Percentiles rank a stretch among this genome's conserved stretches.
Conservation (phyloP, 1,140 invertebrate species). For the Nephila pilipes region DNA sequence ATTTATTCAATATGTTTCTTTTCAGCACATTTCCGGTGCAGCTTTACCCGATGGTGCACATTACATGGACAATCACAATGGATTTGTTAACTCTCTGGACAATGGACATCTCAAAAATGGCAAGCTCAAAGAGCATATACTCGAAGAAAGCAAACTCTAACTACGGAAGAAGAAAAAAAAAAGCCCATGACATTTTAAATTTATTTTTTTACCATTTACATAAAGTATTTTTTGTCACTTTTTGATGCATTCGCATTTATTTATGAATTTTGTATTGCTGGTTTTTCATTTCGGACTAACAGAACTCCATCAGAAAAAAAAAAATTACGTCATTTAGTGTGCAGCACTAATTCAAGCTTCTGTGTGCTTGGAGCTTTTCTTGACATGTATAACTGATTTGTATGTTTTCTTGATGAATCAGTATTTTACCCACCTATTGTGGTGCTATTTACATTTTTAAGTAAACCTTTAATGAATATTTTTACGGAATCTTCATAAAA, state of each 20-base stretch:
- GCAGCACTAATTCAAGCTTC: not conserved
- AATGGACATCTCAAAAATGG: not conserved
- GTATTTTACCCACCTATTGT: not conserved
- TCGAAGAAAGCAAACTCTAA: slow-evolving; percentile 65
- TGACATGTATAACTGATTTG: not conserved
- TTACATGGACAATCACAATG: slow-evolving; percentile 10
- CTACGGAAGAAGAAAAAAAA: not conserved
- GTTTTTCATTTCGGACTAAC: not conserved
- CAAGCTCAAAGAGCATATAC: slow-evolving; percentile 18
- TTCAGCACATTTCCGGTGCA: not conserved
- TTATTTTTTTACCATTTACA: not conserved
- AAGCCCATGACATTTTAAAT: not conserved
- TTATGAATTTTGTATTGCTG: not conserved
- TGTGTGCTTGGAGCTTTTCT: not conserved
- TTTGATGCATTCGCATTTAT: not conserved
- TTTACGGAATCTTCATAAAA: too few relatives aligned
- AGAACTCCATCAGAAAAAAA: not conserved
- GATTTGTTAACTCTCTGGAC: not conserved
- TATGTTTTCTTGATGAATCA: not conserved
- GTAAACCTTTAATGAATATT: too few relatives aligned
- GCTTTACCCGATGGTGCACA: not conserved
- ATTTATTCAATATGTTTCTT: not conserved
- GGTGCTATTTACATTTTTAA: too few relatives aligned
- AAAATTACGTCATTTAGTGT: not conserved
- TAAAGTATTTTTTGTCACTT: not conserved